Conservation (phyloP, 2,797 vertebrate species). For the Pseudochirops corinnae region DNA sequence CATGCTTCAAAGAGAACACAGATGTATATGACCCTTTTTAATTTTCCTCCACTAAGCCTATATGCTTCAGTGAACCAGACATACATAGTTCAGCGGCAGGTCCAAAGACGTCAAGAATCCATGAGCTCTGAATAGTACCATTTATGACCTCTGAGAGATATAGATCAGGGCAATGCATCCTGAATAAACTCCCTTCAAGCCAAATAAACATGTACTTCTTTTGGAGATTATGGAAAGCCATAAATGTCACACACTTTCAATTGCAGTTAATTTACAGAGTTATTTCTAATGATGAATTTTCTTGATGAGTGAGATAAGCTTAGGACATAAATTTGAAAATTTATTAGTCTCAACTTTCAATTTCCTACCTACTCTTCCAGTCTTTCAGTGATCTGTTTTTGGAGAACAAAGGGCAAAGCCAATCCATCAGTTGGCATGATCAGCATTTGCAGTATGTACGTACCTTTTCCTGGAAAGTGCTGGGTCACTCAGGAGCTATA, state of each 20-base stretch:
- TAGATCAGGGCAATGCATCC: slow-evolving; percentile 71
- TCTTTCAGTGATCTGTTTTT: slow-evolving; percentile 66
- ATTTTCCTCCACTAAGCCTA: slow-evolving; percentile 75
- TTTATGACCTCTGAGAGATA: slow-evolving; percentile 68
- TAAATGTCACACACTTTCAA: slow-evolving; percentile 77
- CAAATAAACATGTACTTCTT: slow-evolving; percentile 72
- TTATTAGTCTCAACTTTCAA: slow-evolving; percentile 61
- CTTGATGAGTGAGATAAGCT: slow-evolving; percentile 72
- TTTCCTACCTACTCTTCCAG: slow-evolving; percentile 20
- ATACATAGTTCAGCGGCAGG: slow-evolving; percentile 65
- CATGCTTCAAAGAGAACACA: slow-evolving; percentile 82
- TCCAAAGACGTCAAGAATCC: slow-evolving; percentile 63
- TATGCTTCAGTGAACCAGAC: slow-evolving; percentile 73
- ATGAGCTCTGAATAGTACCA: not conserved
- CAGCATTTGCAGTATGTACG: slow-evolving; percentile 49
- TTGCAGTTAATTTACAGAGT: slow-evolving; percentile 79
- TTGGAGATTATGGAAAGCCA: slow-evolving; percentile 66
- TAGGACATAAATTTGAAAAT: slow-evolving; percentile 79
- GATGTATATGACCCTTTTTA: slow-evolving; percentile 75
- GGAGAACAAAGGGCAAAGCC: slow-evolving; percentile 55
- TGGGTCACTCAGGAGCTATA: slow-evolving; percentile 53
- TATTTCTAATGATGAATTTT: slow-evolving; percentile 76
- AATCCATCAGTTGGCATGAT: slow-evolving; percentile 31
- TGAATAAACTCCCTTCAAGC: slow-evolving; percentile 63
- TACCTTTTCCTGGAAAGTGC: slow-evolving; percentile 50